Conservation (phyloP, 1,140 invertebrate genomes). For the Hermetia illucens region DNA sequence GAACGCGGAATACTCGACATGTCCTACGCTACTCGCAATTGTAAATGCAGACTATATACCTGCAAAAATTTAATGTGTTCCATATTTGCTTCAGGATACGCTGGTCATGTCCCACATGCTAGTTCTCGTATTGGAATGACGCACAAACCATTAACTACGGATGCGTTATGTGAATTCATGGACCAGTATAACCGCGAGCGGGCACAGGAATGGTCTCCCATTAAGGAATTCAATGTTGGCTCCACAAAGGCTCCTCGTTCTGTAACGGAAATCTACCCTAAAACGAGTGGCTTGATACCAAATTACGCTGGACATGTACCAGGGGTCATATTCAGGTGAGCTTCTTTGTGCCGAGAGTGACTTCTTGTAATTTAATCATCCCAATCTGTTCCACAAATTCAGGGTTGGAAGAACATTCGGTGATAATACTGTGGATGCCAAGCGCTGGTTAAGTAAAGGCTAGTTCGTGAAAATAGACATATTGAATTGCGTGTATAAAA, state of each 20-base stretch:
- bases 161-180: slow-evolving; percentile 48
- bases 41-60: background rate
- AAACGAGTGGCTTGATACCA: slow-evolving; percentile 51
- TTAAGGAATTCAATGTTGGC: slow-evolving; percentile 20
- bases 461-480: no score
- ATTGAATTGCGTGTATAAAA: no score
- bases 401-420: slow-evolving; percentile 58
- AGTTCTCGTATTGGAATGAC: slow-evolving; percentile 45
- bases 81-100: slow-evolving; percentile 36
- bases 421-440: slow-evolving; percentile 49
- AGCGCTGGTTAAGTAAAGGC: slow-evolving; percentile 55
- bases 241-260: slow-evolving; percentile 16
- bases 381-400: no score
- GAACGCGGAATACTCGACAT: background rate
- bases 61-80: slow-evolving; percentile 2
- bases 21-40: slow-evolving; percentile 5
- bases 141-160: slow-evolving; percentile 44
- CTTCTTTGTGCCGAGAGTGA: background rate
- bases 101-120: slow-evolving; percentile 50
- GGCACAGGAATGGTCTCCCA: slow-evolving; percentile 48
- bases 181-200: slow-evolving; percentile 45
- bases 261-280: slow-evolving; percentile 46
- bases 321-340: slow-evolving; percentile 45
- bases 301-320: slow-evolving; percentile 60
- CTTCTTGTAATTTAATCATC: no score